Base-by-base conservation (phyloP, 2,113 vertebrate species). In the Poeciliopsis turrubarensis region DNA sequence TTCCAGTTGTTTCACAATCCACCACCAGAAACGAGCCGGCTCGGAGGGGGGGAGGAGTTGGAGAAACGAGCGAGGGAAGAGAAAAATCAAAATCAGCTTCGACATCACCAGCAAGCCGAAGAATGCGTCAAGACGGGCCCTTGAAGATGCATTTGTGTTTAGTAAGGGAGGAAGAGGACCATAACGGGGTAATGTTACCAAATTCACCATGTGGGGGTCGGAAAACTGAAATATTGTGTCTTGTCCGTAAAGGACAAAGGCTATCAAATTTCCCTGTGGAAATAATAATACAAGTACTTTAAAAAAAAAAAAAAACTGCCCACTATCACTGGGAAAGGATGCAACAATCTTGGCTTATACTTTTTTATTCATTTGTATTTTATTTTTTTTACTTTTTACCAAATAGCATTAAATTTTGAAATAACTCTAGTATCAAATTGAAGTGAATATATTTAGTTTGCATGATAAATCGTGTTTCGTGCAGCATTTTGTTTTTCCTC, bases 1-100 rank as follows among this genome's bases (percentile, higher is more conserved):
- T 93, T 92, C 88, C 87, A 89, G 83, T 86, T 88, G 85, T 93
- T 94, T 92, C 89, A 82, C 87, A 92, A 93, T 86, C 80, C 83
- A 81, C 84, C 89, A 86, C 83, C 88, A 92, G 80, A 92, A 86
- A 89, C 86, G 77, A 89, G 90, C 78, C 89, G 88, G 81, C 82
- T 89, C 79, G 89, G 84, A 86, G 10, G 9, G 34, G 34, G 34
- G 60, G 86, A 83, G 65, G 84, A 84, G 85, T 31, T 72, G 85
- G 91, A 88, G 86, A 91, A 29, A 92, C 75, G 89, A 89, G 89
- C 75, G 75, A 86, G 85, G 83, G 84, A 89, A 83, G 73, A 85
- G 29, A 70, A 78, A 87, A 89, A 88, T 88, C 79, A 62, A 91
- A 91, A 91, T 90, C 86, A 89, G 89, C 80, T 83, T 87, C 75